A percentile compares a stretch with the other conserved stretches of the same genome.
Evolutionary conservation across 2,113 vertebrate genomes (phyloP).

Genomic region (Apteryx mantelli): DNA sequence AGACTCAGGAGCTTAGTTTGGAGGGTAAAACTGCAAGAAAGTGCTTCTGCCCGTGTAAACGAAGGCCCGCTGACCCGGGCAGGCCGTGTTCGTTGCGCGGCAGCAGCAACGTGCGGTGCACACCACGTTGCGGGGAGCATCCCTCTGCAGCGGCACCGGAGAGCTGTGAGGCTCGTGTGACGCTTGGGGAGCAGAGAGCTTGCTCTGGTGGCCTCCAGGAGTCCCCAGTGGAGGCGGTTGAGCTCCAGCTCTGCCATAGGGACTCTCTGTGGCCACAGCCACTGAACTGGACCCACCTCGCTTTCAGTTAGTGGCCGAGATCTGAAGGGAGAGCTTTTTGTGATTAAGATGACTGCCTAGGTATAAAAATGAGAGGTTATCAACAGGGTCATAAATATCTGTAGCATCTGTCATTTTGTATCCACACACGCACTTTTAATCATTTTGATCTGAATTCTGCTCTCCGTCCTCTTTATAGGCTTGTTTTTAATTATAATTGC

Average conservation of each 20-base stretch:
- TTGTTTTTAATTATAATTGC: neutral
- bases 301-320: neutral
- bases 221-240: neutral
- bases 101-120: accelerated
- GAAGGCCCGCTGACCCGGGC: too few species aligned
- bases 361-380: neutral
- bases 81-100: neutral
- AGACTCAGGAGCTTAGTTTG: neutral
- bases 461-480: neutral
- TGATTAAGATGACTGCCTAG: neutral
- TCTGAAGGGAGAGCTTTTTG: accelerated
- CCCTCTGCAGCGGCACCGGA: neutral
- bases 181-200: neutral
- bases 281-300: accelerated
- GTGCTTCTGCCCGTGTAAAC: too few species aligned
- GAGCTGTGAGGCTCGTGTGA: neutral
- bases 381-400: neutral
- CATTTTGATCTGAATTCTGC: neutral
- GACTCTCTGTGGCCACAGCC: neutral
- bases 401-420: neutral
- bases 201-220: neutral
- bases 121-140: neutral
- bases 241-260: accelerated
- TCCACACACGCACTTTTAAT: neutral
- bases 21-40: too few species aligned